These are phyloP conservation scores for Dendrocincla fuliginosa DNA, from an alignment of 2,797 vertebrate genomes.

Conservation along the genomic window DNA sequence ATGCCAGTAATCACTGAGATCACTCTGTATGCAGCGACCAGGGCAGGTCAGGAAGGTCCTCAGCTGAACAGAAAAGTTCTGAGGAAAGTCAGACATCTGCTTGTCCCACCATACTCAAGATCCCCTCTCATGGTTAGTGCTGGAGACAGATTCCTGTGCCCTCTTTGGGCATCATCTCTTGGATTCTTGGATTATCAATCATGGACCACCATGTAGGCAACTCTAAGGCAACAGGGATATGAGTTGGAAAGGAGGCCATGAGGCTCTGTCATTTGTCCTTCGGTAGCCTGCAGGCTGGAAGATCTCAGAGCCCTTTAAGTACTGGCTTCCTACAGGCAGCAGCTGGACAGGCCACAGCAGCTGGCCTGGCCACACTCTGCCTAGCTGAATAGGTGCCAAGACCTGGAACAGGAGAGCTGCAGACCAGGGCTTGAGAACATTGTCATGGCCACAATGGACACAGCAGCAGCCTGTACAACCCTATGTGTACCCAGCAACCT, in stretches of 20 bases:
- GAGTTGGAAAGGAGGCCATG: background rate
- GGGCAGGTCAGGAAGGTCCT: background rate
- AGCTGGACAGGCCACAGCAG: background rate
- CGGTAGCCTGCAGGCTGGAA: background rate
- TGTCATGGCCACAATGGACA: accelerated
- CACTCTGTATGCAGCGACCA: background rate
- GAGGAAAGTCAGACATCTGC: background rate
- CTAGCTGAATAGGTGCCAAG: background rate
- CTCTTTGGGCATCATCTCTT: background rate
- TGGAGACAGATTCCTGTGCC: background rate
- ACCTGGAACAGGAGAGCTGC: background rate
- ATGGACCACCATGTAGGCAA: background rate
- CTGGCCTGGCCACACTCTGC: background rate
- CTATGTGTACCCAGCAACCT: background rate
- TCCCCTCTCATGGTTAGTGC: background rate
- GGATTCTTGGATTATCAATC: background rate
- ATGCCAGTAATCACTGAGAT: background rate
- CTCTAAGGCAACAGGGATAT: background rate
- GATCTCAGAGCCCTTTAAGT: background rate
- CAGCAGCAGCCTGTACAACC: background rate
- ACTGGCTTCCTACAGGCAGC: background rate
- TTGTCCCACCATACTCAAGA: background rate
- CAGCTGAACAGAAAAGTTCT: background rate
- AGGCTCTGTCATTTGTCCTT: background rate
- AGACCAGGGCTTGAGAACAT: background rate